Base-by-base conservation (phyloP, 2,888 invertebrate genomes). In the Sabatieria punctata region DNA sequence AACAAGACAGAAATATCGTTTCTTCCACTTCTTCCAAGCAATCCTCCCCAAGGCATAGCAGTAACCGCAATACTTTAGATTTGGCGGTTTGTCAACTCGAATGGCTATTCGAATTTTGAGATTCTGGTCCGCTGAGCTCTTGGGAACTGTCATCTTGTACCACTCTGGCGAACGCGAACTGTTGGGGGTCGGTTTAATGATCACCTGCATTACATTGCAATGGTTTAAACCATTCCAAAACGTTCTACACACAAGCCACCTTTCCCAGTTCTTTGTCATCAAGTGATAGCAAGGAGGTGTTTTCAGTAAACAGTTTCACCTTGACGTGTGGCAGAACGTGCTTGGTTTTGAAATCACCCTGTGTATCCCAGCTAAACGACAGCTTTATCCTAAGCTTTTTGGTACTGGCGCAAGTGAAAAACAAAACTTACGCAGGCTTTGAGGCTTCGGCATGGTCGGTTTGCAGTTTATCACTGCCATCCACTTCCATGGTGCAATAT, bases 401-500 rank as follows among this genome's bases (percentile, higher is more conserved):
- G n/a, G n/a, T n/a, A n/a, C n/a, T n/a, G n/a, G n/a, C n/a, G n/a
- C n/a, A n/a, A n/a, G n/a, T n/a, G n/a, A n/a, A n/a, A 19, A 44
- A 22, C 39, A 30, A 43, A 43, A 46, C 51, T 53, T 52, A 71
- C 70, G 60, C 56, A 44, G 97, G 95, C 69, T 93, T 95, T 2
- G 91, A 89, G 23, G 95, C 95, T 72, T 97, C 95, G 1, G 95
- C 95, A 71, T 95, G 95, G 71, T 95, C 97, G 2, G 97, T 97
- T 72, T 97, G 95, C 51, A 97, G 74, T 68, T 97, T 97, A 65
- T 93, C 91, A 39, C 93, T 91, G 51, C 89, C 93, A 70, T 99
- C 97, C 33, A 97, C 91, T 72, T 99, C 97, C 97, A 97, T 99
- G 22, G 95, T 97, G 70, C 97, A 99, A 72, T 97, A 97, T 43